Percentiles rank a stretch among this genome's conserved stretches.
Evolutionary conservation across 2,797 vertebrate genomes (phyloP).

Genomic region (Bradypus variegatus): DNA sequence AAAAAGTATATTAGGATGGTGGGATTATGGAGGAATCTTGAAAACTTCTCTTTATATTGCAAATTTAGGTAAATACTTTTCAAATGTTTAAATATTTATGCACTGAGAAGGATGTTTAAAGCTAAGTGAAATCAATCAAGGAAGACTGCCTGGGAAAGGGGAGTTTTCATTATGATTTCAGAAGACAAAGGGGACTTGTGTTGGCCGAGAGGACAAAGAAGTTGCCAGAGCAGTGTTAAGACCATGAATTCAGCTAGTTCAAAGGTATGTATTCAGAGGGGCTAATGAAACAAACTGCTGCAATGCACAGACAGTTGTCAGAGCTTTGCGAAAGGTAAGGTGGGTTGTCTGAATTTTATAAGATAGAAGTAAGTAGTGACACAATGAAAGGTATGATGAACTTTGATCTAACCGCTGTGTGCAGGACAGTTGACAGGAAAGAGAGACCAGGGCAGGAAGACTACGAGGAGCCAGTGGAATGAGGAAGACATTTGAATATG

Average conservation of each 20-base stretch:
- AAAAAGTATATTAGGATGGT: not conserved
- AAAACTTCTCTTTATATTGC: not conserved
- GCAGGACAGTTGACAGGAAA: not conserved
- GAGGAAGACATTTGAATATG: not conserved
- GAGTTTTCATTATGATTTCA: not conserved
- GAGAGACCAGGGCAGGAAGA: not conserved
- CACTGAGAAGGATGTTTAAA: not conserved
- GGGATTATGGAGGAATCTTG: not conserved
- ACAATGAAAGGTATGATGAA: not conserved
- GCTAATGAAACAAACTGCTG: not conserved
- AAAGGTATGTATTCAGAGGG: not conserved
- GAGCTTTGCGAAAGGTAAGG: not conserved
- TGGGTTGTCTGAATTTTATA: not conserved
- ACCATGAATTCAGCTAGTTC: not conserved
- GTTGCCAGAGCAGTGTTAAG: not conserved
- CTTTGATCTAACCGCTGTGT: not conserved
- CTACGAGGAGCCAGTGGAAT: not conserved
- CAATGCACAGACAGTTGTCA: not conserved
- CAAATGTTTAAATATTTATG: not conserved
- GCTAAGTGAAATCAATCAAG: not conserved
- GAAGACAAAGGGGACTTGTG: not conserved
- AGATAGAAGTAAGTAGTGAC: not conserved
- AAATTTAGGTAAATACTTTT: not conserved
- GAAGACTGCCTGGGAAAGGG: not conserved
- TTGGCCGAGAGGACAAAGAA: not conserved